These are phyloP conservation scores for Silurus meridionalis DNA, from an alignment of 2,113 vertebrate species.

Conservation along the genomic window DNA sequence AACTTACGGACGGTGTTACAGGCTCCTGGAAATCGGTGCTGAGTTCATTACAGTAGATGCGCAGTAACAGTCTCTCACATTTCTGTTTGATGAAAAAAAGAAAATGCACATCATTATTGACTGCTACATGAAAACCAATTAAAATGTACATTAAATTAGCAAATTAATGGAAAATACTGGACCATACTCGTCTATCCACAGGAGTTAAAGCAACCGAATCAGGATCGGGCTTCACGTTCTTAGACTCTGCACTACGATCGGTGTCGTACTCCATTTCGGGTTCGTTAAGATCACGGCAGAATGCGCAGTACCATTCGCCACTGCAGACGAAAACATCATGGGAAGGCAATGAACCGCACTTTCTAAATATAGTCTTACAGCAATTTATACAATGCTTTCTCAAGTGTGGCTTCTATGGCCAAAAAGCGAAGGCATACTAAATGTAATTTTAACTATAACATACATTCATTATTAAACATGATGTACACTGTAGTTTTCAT, in stretches of 20 bases:
- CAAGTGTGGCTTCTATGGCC: not conserved
- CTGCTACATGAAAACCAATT: not conserved
- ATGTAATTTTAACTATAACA: not conserved
- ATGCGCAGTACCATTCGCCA: slow-evolving; percentile 93
- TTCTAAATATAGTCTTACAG: not conserved
- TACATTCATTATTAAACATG: not conserved
- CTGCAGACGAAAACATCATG: slow-evolving; percentile 64
- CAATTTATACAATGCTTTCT: not conserved
- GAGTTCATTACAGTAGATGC: slow-evolving; percentile 89
- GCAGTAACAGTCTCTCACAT: slow-evolving; percentile 89
- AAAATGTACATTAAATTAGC: not conserved
- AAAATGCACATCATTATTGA: not conserved
- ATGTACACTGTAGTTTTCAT: not conserved
- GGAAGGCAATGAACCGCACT: not conserved
- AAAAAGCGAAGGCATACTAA: not conserved
- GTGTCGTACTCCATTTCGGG: slow-evolving; percentile 89
- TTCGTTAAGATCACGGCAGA: slow-evolving; percentile 83
- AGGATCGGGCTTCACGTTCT: slow-evolving; percentile 54
- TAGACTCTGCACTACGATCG: slow-evolving; percentile 70
- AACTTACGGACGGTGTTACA: slow-evolving; percentile 84
- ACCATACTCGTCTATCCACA: slow-evolving; percentile 81
- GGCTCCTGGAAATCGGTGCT: slow-evolving; percentile 95
- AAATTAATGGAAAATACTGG: not conserved
- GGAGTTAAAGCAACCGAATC: slow-evolving; percentile 62
- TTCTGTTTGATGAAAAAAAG: slow-evolving; percentile 69